Evolutionary conservation across 1,140 invertebrate genomes (phyloP).

Genomic region (Drosophila guanche): DNA sequence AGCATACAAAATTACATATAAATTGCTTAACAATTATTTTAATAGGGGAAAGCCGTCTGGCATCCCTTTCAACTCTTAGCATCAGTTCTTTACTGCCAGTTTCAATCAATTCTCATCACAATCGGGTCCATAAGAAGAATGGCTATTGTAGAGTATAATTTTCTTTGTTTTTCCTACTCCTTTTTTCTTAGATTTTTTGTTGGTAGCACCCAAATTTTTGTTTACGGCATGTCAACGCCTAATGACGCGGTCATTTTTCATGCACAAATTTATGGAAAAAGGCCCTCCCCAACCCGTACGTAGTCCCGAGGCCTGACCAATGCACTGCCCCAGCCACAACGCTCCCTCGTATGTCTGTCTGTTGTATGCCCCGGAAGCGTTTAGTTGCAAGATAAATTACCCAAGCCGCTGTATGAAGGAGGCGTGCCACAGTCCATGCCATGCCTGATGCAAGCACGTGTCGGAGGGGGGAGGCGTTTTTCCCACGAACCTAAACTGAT

Average conservation of each 20-base stretch:
- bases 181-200: conserved; percentile 41
- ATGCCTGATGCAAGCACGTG: conserved; percentile 19
- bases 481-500: conserved; percentile 63
- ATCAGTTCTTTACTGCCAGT: too few species aligned
- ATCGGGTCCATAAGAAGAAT: too few species aligned
- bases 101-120: too few species aligned
- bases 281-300: not conserved
- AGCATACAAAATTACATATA: too few species aligned
- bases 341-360: not conserved
- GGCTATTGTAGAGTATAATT: too few species aligned
- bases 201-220: conserved; percentile 54
- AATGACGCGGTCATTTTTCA: conserved; percentile 78
- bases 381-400: conserved; percentile 78
- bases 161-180: conserved; percentile 43
- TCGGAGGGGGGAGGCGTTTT: conserved; percentile 7
- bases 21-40: too few species aligned
- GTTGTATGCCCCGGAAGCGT: conserved; percentile 58
- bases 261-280: conserved; percentile 35
- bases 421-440: not conserved
- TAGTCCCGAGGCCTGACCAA: too few species aligned
- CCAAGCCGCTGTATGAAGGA: conserved; percentile 41
- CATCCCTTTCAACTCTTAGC: too few species aligned
- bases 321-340: too few species aligned
- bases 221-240: conserved; percentile 78
- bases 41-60: too few species aligned